Base-by-base conservation (phyloP, 2,797 vertebrate genomes). In the Clamator glandarius region DNA sequence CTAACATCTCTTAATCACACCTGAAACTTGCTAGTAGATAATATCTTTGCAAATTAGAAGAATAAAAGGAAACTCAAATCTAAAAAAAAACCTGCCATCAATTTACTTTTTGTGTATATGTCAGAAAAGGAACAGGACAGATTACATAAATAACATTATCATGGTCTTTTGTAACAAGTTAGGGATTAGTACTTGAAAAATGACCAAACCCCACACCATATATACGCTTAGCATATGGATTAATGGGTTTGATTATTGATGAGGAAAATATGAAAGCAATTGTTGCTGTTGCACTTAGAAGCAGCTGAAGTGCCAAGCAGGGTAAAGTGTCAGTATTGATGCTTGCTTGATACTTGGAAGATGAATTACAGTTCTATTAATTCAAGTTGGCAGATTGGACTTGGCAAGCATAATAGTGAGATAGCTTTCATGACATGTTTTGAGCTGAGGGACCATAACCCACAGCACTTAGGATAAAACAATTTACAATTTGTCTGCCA, bases 301-400 rank as follows among this genome's bases (percentile, higher is more conserved):
- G 57, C 19, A 70, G 75, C 35, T 35, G n/a, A 82, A 57, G 39
- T 78, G 59, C 39, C 82, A 70, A 89, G 39, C 78, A 94, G 81
- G 50, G 55, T 62, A 80, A 26, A 36, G 41, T 59, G 73, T 87
- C 92, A 84, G 87, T 63, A 82, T 15, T 87, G 87, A 84, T 51
- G 68, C 51, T 89, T 48, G 26, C 58, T 69, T 88, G 91, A 92
- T 92, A 94, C 50, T 73, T 89, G 61, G 48, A 68, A 95, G 70
- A 93, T 88, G 70, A 96, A 96, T 77, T 85, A 80, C 91, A 76
- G 78, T 12, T 76, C 87, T 82, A 78, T 81, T 92, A 84, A 96
- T 92, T 94, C 66, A 79, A 76, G 55, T 44, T 80, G 93, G 85
- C 90, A 91, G 82, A 80, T 41, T 61, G 85, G 81, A 50, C 55